Base-by-base conservation (phyloP, 2,888 invertebrate genomes). In the Tetranychus piercei region DNA sequence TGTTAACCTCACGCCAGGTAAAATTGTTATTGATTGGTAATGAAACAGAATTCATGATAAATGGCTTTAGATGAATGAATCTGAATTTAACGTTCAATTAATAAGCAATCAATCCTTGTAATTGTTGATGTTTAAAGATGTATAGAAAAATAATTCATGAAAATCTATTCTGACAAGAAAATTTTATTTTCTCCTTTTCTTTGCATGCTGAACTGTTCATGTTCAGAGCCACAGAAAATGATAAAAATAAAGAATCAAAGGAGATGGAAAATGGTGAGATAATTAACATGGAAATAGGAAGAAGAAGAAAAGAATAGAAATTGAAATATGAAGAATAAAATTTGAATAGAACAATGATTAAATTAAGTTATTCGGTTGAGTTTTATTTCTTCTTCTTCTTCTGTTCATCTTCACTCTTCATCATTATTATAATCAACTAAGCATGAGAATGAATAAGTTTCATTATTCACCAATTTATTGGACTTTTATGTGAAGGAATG, bases 381-480 rank as follows among this genome's bases (percentile, higher is more conserved):
- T 15, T 55, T 55, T 55, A 15, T 55, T 55, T 55, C 15, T 15
- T 55, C 55, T 55, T 55, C 55, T 15, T 55, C 55, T 55, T 55
- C 55, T 55, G 5, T 45, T 45, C 45, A 11, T 11, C 55, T 55
- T 55, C 55, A 55, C 1, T 15, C 15, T 55, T 55, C 55, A 55
- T 15, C 55, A 55, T 55, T 9, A 15, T 55, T 55, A 55, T 55
- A 55, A 55, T 55, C 55, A 55, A 55, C 55, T 55, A 15, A 55
- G 55, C 55, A 55, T 55, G 55, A 55, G 55, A 55, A 55, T 55
- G 55, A 55, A 55, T 55, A 55, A 55, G 55, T 55, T 55, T 55
- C 55, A 55, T 55, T 34, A 55, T 55, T 55, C 55, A 55, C 55
- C 15, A 15, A 15, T 55, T 55, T 55, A 55, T 55, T 55, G 55